Evolutionary conservation across 2,888 invertebrate species (phyloP).

Genomic region (Pycnomerus fuliginosus): DNA sequence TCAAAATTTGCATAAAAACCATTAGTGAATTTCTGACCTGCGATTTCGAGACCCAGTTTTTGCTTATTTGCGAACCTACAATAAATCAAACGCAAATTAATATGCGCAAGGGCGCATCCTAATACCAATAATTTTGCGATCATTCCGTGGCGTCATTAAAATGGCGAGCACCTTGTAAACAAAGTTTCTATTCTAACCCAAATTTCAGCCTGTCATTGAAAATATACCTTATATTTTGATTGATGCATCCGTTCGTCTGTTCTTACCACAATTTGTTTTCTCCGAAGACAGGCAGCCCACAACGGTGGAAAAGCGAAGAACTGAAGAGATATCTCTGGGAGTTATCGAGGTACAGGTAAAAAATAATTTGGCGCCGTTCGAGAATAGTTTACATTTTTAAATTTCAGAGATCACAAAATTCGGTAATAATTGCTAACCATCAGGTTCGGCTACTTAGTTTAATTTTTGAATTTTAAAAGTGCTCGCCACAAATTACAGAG

Average conservation of each 20-base stretch:
- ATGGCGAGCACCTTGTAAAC: slow-evolving; percentile 18
- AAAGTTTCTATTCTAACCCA: slow-evolving; percentile 41
- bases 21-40: no score
- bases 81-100: slow-evolving; percentile 21
- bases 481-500: slow-evolving; percentile 45
- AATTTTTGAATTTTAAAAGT: slow-evolving; percentile 37
- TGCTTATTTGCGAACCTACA: no score
- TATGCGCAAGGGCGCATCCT: slow-evolving; percentile 16
- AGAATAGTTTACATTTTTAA: slow-evolving; percentile 42
- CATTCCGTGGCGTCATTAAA: slow-evolving; percentile 19
- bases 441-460: slow-evolving; percentile 43
- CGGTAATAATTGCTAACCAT: slow-evolving; percentile 41
- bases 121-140: slow-evolving; percentile 22
- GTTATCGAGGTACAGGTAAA: slow-evolving; percentile 32
- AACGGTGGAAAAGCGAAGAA: slow-evolving; percentile 9
- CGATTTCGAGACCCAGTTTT: no score
- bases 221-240: slow-evolving; percentile 49
- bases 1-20: no score
- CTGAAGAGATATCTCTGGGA: slow-evolving; percentile 22
- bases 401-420: slow-evolving; percentile 37
- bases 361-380: slow-evolving; percentile 44
- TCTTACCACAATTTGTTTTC: slow-evolving; percentile 37
- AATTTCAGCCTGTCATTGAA: slow-evolving; percentile 49
- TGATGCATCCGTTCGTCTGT: slow-evolving; percentile 41
- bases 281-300: slow-evolving; percentile 11